Conservation (phyloP, 2,888 invertebrate species). For the Calliopum simillimum region DNA sequence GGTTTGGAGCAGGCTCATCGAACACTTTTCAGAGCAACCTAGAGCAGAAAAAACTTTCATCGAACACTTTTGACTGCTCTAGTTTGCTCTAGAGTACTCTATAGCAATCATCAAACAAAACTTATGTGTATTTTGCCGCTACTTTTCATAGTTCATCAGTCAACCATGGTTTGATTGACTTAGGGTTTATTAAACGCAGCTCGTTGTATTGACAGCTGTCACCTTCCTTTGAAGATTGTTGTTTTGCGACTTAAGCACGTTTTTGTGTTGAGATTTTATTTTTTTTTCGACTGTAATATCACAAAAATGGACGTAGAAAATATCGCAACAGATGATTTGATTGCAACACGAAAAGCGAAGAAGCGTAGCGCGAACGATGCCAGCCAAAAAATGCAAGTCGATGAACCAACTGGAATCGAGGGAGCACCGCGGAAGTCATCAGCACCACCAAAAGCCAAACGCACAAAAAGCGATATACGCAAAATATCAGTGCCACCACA, state of each 20-base stretch:
- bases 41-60: too few species aligned
- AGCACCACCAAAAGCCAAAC: constrained; percentile 67
- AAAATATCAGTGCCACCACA: constrained; percentile 93
- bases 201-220: too few species aligned
- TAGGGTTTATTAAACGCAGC: too few species aligned
- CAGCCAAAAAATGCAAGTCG: constrained; percentile 74
- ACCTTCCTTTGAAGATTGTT: neutral
- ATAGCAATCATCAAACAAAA: too few species aligned
- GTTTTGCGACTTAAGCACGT: constrained; percentile 18
- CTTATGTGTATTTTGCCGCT: too few species aligned
- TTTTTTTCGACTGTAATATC: neutral
- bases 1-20: too few species aligned
- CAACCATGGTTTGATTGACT: too few species aligned
- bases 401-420: constrained; percentile 75
- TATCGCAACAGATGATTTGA: constrained; percentile 58
- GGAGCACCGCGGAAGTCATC: constrained; percentile 66
- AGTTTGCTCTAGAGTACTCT: too few species aligned
- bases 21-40: too few species aligned
- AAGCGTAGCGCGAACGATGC: constrained; percentile 66
- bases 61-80: too few species aligned
- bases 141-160: too few species aligned
- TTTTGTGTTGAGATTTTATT: neutral
- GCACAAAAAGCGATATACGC: constrained; percentile 73
- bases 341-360: constrained; percentile 54
- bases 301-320: constrained; percentile 59